Evolutionary conservation across 2,888 invertebrate species (phyloP).

Genomic region (Strigamia crassipes): DNA sequence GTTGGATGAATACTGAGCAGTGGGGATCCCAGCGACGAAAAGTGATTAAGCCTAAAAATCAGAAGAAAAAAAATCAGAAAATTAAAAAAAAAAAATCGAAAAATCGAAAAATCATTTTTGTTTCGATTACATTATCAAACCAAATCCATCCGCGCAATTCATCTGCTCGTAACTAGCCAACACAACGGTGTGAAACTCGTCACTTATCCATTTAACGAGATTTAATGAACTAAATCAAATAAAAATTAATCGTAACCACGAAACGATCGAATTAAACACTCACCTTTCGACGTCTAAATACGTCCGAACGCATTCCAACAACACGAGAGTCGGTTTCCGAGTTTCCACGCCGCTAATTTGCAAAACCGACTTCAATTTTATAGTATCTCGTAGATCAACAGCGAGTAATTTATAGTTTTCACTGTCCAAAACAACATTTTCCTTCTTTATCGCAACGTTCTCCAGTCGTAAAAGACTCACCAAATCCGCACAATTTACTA

Average conservation of each 20-base stretch:
- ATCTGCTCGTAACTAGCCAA: constrained; percentile 62
- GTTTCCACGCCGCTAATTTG: constrained; percentile 54
- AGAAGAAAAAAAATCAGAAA: neutral
- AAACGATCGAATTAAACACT: constrained; percentile 49
- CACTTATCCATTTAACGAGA: constrained; percentile 59
- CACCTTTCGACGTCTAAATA: constrained; percentile 58
- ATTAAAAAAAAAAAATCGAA: neutral
- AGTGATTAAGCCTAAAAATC: constrained; percentile 56
- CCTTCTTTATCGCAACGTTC: neutral
- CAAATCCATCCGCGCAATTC: constrained; percentile 56
- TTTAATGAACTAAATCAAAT: constrained; percentile 27
- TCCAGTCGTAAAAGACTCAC: neutral
- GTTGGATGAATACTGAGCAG: constrained; percentile 58
- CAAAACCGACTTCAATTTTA: constrained; percentile 54
- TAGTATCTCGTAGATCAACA: constrained; percentile 57
- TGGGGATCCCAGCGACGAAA: constrained; percentile 59
- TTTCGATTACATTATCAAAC: constrained; percentile 54
- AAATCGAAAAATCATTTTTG: neutral
- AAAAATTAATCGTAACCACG: neutral
- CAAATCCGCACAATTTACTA: neutral
- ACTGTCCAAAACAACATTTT: constrained; percentile 51
- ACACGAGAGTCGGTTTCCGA: constrained; percentile 58
- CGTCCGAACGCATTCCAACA: constrained; percentile 62
- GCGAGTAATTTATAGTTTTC: constrained; percentile 58
- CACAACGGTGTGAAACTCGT: constrained; percentile 57